Base-by-base conservation (phyloP, 2,797 vertebrate genomes). In the Chiroxiphia lanceolata region DNA sequence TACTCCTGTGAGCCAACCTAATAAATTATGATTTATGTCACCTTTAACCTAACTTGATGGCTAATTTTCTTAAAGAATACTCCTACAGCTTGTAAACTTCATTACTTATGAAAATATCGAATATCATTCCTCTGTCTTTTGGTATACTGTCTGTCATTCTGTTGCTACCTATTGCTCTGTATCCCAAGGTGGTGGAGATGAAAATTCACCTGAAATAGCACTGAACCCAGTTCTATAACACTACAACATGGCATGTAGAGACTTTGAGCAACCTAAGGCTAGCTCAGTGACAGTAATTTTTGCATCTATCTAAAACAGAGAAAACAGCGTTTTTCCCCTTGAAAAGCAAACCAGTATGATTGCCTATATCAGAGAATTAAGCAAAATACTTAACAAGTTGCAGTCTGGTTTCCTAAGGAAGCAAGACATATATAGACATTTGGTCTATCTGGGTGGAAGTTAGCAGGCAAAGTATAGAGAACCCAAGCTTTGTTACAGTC, bases 171-270 rank as follows among this genome's bases (percentile, higher is more conserved):
- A 6, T n/a, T 83, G 31, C 19, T 53, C n/a, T 75, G 34, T 34
- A 13, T 64, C 3, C 3, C 25, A 44, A 67, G 25, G 16, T 12
- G 18, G 20, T 79, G 17, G 47, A 80, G 72, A 19, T 42, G 21
- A 40, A 82, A 86, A 77, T 18, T 6, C 19, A 33, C 18, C 38
- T 48, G 31, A 79, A 93, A 40, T 13, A 29, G 19, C 20, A 11
- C 23, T 31, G 38, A 90, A 34, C 16, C 6, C 2, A 3, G 2
- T 48, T 70, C n/a, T 3, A 0, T 57, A 34, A 29, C 8, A 3
- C 14, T 78, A 13, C n/a, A 51, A 2, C 3, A 2, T 63, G 27
- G 1, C 44, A 13, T 10, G 4, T 22, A 38, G 22, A 79, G 15
- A 33, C 18, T 44, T 6, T 15, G 47, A 64, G 44, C n/a, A 33